Evolutionary conservation across 2,888 invertebrate species (phyloP), one percentile per base, ranked within the genome.

Genomic region (Trissolcus japonicus): DNA sequence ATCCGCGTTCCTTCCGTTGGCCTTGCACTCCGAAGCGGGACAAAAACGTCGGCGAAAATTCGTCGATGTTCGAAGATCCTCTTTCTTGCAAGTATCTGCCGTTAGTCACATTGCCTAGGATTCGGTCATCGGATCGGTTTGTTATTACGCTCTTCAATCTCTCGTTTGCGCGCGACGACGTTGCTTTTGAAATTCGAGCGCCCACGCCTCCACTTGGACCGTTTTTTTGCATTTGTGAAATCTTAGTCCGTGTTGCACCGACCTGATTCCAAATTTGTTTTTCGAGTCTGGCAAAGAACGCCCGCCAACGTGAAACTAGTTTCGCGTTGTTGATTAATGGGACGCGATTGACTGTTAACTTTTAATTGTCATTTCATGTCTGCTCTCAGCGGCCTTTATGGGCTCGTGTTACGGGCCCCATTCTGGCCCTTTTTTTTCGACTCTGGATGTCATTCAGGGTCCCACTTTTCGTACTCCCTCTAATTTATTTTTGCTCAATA

Each of bases 1-100:
- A 82, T 71, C 80, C 79, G 76, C 79, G 76, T 76, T 75, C 78
- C 76, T 82, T 80, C 80, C 71, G 79, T 66, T 71, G 46, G 65
- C 68, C 57, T 61, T 54, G 67, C 78, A 59, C 62, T 66, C 72
- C 67, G 41, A 35, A 56, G 62, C 67, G 71, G 74, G 67, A 78
- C 69, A 78, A 78, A 78, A 78, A 75, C 78, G 74, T 71, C 73
- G 73, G 73, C 71, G 78, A 74, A 78, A 71, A 75, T 78, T 71
- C 74, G 67, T 69, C 78, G 71, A 78, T 74, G 78, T 75, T 71
- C 74, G 78, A 75, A 71, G 78, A 73, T 78, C 78, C 66, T 75
- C 74, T 71, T 78, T 78, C 78, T 66, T 25, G 69, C 57, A 41
- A 63, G 65, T 69, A 62, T 40, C 71, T 57, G 69, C 74, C 73